Evolutionary conservation across 2,113 vertebrate genomes (phyloP), one percentile per base, ranked within the genome.

Genomic region (Proterorhinus semilunaris): DNA sequence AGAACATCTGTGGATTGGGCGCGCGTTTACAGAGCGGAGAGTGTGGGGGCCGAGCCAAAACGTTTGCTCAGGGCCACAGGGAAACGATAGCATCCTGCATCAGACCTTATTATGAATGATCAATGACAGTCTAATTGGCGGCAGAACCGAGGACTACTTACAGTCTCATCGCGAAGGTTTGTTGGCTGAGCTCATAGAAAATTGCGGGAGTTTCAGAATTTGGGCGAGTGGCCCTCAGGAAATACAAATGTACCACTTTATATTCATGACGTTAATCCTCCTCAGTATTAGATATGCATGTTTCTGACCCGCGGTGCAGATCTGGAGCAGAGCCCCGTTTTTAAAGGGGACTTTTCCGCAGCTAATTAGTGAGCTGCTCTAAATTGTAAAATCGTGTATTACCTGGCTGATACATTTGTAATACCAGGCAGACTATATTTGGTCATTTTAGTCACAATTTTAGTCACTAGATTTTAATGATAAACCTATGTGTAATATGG

Each of bases 21-120:
- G 62, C 51, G 52, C 44, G 65, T 44, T 62, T 53, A 68, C 49
- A 15, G 66, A 66, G 69, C 70, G 10, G 55, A 36, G 17, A 42
- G 42, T 45, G 51, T 62, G n/a, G 59, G 59, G 8, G 59, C 44
- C 44, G 15, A 10, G 43, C 55, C 48, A 57, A 46, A 13, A 10
- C 53, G 47, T 76, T 76, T 62, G 69, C 21, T 47, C 7, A 57
- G 27, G 62, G 58, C 49, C 68, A 68, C 69, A 64, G 76, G 71
- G 49, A 78, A 57, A 57, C 21, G 42, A 57, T 1, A 12, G 51
- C 46, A 50, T 70, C 62, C 59, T 66, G 72, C 61, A 66, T 81
- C 77, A 74, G 73, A 70, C 61, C 53, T 64, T 61, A 54, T 83
- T 76, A 76, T 27, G 74, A 69, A 64, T 78, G 63, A 83, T 85